Percentiles rank a stretch among this genome's conserved stretches.
Conservation (phyloP, 2,797 vertebrate species). For the Myiothlypis coronata region DNA sequence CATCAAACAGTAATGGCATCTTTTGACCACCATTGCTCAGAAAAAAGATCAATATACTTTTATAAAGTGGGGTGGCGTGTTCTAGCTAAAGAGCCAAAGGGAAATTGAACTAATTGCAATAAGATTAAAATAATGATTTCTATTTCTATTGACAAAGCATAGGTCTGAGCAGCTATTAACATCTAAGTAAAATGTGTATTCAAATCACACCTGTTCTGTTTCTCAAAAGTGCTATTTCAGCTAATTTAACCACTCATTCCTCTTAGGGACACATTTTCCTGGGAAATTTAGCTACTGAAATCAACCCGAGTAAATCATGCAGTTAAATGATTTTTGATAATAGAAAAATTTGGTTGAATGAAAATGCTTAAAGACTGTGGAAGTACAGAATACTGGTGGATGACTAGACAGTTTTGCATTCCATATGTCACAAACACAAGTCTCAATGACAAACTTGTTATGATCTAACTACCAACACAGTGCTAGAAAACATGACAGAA, state of each 20-base stretch:
- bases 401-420: constrained; percentile 60
- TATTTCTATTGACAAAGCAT: constrained; percentile 27
- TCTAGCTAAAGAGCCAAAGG: neutral
- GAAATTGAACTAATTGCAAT: neutral
- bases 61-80: neutral
- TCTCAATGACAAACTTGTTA: constrained; percentile 45
- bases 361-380: constrained; percentile 66
- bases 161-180: constrained; percentile 41
- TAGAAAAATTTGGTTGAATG: constrained; percentile 77
- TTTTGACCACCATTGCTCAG: neutral
- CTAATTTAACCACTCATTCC: constrained; percentile 79
- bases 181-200: constrained; percentile 71
- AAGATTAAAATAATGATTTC: neutral
- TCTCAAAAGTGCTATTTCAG: constrained; percentile 77
- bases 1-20: neutral
- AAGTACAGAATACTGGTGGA: constrained; percentile 8
- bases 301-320: constrained; percentile 75
- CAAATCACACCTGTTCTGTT: constrained; percentile 75
- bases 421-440: constrained; percentile 27
- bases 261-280: constrained; percentile 75
- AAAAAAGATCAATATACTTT: neutral
- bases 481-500: constrained; percentile 36
- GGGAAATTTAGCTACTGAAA: constrained; percentile 72
- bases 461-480: constrained; percentile 32
- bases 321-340: constrained; percentile 79